Percentiles rank a stretch among this genome's conserved stretches.
These are phyloP conservation scores for Periphyllus acericola DNA, from an alignment of 2,888 invertebrate species.

Conservation along the genomic window DNA sequence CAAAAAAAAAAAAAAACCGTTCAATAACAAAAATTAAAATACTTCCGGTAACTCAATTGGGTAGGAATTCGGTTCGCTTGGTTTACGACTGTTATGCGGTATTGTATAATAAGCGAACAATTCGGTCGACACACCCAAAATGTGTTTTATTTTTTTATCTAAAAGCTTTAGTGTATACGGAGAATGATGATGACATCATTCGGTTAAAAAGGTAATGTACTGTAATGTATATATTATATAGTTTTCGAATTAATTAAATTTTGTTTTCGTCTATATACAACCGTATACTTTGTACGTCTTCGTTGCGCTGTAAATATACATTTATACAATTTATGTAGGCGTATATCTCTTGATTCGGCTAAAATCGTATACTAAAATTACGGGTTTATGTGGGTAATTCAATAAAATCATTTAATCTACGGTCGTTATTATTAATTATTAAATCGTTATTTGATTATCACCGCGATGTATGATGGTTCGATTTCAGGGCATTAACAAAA, in stretches of 20 bases:
- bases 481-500: no score
- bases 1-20: background rate
- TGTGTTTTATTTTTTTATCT: background rate
- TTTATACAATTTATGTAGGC: background rate
- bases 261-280: background rate
- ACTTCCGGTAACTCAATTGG: background rate
- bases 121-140: background rate
- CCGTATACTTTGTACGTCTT: background rate
- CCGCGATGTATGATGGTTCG: background rate
- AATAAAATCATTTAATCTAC: background rate
- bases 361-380: background rate
- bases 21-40: background rate
- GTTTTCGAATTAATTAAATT: conserved; percentile 9
- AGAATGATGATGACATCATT: background rate
- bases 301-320: background rate
- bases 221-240: background rate
- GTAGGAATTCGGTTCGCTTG: conserved; percentile 15
- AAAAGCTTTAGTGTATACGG: background rate
- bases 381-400: background rate
- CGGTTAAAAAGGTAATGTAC: background rate
- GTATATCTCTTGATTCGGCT: background rate
- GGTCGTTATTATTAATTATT: background rate
- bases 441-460: background rate
- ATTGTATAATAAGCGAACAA: background rate
- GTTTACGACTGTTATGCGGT: background rate